Evolutionary conservation across 2,797 vertebrate species (phyloP).

Genomic region (Sardinella longiceps): DNA sequence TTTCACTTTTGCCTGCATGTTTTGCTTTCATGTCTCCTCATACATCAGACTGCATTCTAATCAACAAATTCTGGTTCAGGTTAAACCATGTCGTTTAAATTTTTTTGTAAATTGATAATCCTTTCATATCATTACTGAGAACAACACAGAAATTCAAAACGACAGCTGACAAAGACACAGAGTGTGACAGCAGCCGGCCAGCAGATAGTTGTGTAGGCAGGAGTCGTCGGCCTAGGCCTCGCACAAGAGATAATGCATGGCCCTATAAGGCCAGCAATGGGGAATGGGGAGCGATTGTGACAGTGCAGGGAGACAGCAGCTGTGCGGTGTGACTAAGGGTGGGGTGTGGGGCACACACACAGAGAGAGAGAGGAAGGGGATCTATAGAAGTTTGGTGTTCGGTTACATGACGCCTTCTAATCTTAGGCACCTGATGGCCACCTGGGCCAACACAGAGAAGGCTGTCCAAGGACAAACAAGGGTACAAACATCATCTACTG

Average conservation of each 20-base stretch:
- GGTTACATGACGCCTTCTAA: constrained; percentile 93
- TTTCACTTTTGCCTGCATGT: background rate
- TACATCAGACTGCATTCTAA: background rate
- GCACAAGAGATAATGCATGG: constrained; percentile 78
- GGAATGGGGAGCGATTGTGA: constrained; percentile 83
- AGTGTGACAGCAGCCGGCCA: background rate
- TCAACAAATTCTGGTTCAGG: background rate
- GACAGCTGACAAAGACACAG: background rate
- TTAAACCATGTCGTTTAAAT: background rate
- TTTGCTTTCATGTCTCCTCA: background rate
- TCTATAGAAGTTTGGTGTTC: constrained; percentile 76
- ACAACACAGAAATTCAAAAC: background rate
- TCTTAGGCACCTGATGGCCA: constrained; percentile 89
- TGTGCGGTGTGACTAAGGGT: constrained; percentile 76
- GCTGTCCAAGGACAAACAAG: constrained; percentile 94
- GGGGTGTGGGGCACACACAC: constrained; percentile 46
- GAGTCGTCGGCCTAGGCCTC: background rate
- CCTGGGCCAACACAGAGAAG: constrained; percentile 77
- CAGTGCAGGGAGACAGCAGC: constrained; percentile 86
- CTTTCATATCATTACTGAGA: background rate
- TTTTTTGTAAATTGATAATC: background rate
- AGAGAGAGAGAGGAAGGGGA: constrained; percentile 56
- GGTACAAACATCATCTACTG: constrained; percentile 68
- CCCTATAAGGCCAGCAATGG: constrained; percentile 88
- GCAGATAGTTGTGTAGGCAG: background rate